phyloP scores from a whole-genome alignment of 2,888 invertebrate species.

The Chamaedrilus cognettii region DNA sequence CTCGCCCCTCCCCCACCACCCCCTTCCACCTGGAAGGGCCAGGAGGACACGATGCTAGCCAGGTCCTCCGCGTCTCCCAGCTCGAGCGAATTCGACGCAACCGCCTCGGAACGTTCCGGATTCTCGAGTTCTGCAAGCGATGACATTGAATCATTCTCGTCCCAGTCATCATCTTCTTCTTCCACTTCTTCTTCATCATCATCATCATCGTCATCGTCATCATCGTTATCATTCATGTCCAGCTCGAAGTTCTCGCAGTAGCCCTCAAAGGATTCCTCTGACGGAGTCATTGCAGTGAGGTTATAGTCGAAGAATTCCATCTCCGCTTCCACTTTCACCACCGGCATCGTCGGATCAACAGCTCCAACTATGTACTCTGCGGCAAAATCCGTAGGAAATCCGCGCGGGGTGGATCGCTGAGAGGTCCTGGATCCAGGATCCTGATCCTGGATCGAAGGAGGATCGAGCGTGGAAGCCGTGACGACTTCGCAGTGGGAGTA shows the following conservation, averaged over 20 bases:
- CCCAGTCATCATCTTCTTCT: neutral
- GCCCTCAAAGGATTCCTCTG: neutral
- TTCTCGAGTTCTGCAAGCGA: neutral
- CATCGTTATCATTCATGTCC: constrained; percentile 1
- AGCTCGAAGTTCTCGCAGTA: constrained; percentile 9
- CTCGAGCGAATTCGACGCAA: neutral
- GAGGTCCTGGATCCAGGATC: no score
- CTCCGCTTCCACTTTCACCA: constrained; percentile 12
- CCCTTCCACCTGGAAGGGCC: neutral
- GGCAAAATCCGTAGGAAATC: no score
- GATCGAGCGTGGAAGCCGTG: no score
- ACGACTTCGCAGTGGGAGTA: no score
- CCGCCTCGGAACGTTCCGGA: neutral
- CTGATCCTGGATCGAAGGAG: no score
- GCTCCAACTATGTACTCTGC: neutral
- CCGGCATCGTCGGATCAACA: constrained; percentile 5
- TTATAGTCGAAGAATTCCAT: constrained; percentile 12
- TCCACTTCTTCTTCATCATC: no score
- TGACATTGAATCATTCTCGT: neutral
- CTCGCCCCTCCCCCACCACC: constrained; percentile 53
- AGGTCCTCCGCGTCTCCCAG: neutral
- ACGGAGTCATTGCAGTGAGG: neutral
- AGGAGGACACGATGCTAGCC: neutral
- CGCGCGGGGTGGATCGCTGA: no score
- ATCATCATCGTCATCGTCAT: neutral